Evolutionary conservation across 1,140 invertebrate genomes (phyloP).

Genomic region (Drosophila lini): DNA sequence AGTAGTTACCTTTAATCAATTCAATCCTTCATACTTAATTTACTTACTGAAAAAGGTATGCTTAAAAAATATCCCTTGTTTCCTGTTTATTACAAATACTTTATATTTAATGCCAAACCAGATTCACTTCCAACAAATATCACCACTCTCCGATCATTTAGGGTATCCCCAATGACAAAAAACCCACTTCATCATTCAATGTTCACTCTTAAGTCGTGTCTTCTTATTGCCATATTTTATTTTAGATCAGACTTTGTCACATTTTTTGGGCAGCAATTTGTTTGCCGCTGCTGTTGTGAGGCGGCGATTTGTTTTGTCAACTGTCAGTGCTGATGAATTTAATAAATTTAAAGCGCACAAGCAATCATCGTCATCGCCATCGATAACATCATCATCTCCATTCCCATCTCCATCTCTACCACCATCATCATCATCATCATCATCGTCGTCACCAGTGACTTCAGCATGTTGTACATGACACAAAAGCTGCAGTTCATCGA

Average conservation of each 20-base stretch:
- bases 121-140: neutral
- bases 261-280: slow-evolving; percentile 48
- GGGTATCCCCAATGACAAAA: slow-evolving; percentile 12
- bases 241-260: slow-evolving; percentile 70
- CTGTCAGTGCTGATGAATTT: slow-evolving; percentile 76
- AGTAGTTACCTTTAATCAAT: neutral
- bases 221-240: slow-evolving; percentile 61
- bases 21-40: neutral
- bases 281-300: slow-evolving; percentile 23
- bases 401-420: neutral
- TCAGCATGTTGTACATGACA: slow-evolving; percentile 73
- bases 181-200: slow-evolving; percentile 39
- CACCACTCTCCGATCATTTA: neutral
- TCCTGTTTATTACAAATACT: neutral
- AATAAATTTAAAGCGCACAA: slow-evolving; percentile 68
- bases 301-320: slow-evolving; percentile 75
- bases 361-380: slow-evolving; percentile 39
- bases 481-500: slow-evolving; percentile 79
- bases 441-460: slow-evolving; percentile 32
- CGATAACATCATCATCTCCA: slow-evolving; percentile 21
- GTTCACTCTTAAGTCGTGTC: slow-evolving; percentile 27
- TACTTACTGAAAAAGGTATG: neutral
- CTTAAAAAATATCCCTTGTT: neutral
- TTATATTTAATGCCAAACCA: neutral
- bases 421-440: slow-evolving; percentile 16